These are phyloP conservation scores for Apodemia zela DNA, from an alignment of 2,888 invertebrate genomes.

Conservation along the genomic window DNA sequence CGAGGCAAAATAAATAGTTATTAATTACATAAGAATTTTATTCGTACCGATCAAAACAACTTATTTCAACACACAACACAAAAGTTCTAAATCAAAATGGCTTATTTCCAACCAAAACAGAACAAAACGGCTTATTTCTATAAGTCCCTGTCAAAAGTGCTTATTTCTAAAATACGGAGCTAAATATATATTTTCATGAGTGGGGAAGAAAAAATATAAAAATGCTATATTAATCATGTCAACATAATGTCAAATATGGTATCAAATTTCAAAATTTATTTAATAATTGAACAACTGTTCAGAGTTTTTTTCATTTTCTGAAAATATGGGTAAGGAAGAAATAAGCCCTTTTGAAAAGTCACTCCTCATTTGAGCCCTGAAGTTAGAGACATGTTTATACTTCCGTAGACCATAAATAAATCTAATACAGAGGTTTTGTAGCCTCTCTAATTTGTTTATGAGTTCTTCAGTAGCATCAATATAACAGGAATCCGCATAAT, in stretches of 20 bases:
- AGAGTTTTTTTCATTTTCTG: too few species aligned
- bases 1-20: neutral
- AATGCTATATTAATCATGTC: neutral
- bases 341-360: too few species aligned
- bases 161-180: neutral
- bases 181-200: neutral
- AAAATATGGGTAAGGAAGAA: too few species aligned
- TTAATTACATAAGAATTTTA: neutral
- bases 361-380: too few species aligned
- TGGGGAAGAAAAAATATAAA: neutral
- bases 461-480: too few species aligned
- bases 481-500: too few species aligned
- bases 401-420: too few species aligned
- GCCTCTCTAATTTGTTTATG: too few species aligned
- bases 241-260: neutral
- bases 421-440: too few species aligned
- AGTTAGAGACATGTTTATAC: too few species aligned
- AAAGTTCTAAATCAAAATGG: neutral
- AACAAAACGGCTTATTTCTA: neutral
- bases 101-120: neutral
- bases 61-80: neutral
- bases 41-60: neutral
- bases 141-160: neutral
- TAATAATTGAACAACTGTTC: too few species aligned
- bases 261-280: constrained; percentile 5